These are phyloP conservation scores for Pecten maximus DNA, from an alignment of 2,888 invertebrate genomes.

Conservation along the genomic window DNA sequence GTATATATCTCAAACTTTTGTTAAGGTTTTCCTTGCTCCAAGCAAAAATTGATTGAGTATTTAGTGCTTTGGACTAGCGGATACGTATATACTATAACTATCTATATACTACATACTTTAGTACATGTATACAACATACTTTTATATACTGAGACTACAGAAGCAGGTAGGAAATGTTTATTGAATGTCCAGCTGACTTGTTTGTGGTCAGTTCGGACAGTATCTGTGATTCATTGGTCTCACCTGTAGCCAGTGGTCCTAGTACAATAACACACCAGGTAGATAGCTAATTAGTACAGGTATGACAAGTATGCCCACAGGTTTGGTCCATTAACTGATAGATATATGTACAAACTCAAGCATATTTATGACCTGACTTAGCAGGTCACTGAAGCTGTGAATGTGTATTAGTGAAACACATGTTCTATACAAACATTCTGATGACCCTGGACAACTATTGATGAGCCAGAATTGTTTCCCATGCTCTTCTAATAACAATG, in stretches of 20 bases:
- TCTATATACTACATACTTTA: too few species aligned
- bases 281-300: slow-evolving; percentile 31
- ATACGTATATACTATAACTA: too few species aligned
- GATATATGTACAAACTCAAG: slow-evolving; percentile 9
- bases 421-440: not conserved
- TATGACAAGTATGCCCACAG: slow-evolving; percentile 8
- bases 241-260: not conserved
- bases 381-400: slow-evolving; percentile 24
- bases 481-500: not conserved
- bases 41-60: too few species aligned
- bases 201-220: not conserved
- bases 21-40: too few species aligned
- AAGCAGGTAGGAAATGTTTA: not conserved
- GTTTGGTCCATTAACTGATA: not conserved
- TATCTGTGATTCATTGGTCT: not conserved
- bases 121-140: too few species aligned
- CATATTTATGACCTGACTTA: slow-evolving; percentile 18
- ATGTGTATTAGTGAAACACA: not conserved
- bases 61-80: too few species aligned
- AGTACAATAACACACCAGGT: slow-evolving; percentile 27
- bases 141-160: not conserved
- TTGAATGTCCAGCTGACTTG: not conserved
- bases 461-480: not conserved
- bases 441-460: not conserved
- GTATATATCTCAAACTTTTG: too few species aligned